Percentiles rank a stretch among this genome's conserved stretches.
These are phyloP conservation scores for Priocnemis perturbator DNA, from an alignment of 2,888 invertebrate genomes.

Conservation along the genomic window DNA sequence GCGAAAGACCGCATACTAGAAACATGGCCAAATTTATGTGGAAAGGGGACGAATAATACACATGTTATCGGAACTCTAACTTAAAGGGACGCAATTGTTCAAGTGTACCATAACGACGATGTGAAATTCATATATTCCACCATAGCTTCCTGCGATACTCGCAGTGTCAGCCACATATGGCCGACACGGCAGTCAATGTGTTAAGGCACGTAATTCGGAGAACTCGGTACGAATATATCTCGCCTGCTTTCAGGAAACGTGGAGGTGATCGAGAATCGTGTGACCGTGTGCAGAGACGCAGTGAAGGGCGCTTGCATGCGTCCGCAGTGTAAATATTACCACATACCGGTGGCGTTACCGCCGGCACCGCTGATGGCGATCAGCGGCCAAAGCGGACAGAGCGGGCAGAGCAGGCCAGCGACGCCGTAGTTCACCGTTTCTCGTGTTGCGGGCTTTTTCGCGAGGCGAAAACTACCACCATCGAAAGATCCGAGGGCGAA, in stretches of 20 bases:
- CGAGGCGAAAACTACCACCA: constrained; percentile 9
- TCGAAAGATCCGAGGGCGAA: constrained; percentile 26
- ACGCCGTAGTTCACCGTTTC: constrained; percentile 59
- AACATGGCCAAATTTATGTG: no score
- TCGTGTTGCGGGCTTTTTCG: constrained; percentile 45
- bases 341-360: constrained; percentile 94
- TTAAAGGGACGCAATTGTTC: no score
- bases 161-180: no score
- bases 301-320: constrained; percentile 95
- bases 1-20: no score
- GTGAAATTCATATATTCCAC: no score
- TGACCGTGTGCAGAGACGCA: constrained; percentile 97
- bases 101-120: no score
- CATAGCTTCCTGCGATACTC: no score
- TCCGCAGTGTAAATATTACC: constrained; percentile 97
- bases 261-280: constrained; percentile 96
- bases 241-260: constrained; percentile 85
- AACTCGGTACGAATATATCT: no score
- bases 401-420: constrained; percentile 49
- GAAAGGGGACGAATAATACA: no score
- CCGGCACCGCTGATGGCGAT: constrained; percentile 87
- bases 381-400: constrained; percentile 44
- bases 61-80: no score
- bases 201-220: no score
- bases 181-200: no score